Evolutionary conservation across 2,888 invertebrate genomes (phyloP), one percentile per base, ranked within the genome.

Genomic region (Monoplex corrugatus): DNA sequence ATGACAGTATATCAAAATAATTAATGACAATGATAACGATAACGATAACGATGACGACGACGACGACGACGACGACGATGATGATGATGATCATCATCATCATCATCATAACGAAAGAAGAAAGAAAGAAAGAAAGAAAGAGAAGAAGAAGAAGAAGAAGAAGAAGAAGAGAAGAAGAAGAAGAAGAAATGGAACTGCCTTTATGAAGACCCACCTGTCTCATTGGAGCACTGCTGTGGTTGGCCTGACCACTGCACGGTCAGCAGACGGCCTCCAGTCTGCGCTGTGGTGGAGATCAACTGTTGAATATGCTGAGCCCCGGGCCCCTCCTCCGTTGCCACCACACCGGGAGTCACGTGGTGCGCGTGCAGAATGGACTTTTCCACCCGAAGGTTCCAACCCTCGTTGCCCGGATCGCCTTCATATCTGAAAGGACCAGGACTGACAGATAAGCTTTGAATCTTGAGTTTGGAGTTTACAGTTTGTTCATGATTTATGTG

Each of bases 211-310:
- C 40, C 40, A 87, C 87, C 78, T 40, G 87, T 8, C 6, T 87
- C 87, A 2, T 50, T 0, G n/a, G 32, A 19, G 0, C 80, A 50
- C 23, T 78, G 80, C 8, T 50, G 40, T 13, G 87, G 23, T n/a
- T 87, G 75, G 0, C 87, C 87, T 40, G 87, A 87, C 87, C 87
- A 87, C 57, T 87, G 87, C 35, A 87, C 87, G 3, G 87, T 87
- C 43, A 87, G 80, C 38, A 87, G 87, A 1, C 87, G 78, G 13
- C 87, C 87, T 19, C 87, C 87, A 1, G 87, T 87, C 78, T 87
- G 87, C 28, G 57, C 87, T 1, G 80, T 87, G 87, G 38, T 87
- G 57, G 87, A 87, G 57, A 87, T 87, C 19, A 87, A 40, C 35
- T 87, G 87, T 80, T 78, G 78, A 10, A 87, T 78, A 57, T 87